Evolutionary conservation across 2,113 vertebrate genomes (phyloP), one percentile per base, ranked within the genome.

Genomic region (Ciconia maguari): DNA sequence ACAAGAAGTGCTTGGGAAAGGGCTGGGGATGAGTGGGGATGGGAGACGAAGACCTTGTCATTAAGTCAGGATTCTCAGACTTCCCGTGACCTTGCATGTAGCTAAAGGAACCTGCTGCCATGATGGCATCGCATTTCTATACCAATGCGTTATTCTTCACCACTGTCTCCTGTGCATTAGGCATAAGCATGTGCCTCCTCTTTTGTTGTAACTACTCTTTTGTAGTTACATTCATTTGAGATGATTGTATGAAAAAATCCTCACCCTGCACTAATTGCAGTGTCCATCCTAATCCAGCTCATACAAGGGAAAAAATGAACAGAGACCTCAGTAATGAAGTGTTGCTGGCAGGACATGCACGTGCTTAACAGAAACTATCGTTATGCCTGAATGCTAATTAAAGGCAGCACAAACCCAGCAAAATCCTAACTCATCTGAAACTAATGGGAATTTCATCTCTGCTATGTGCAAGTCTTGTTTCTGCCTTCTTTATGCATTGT

Each of bases 361-460:
- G 3, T 0, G 6, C 34, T 90, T 69, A 71, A 41, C 71, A 41
- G 74, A 72, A 94, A 89, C 32, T 19, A 21, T 74, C 15, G 2
- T 89, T 84, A 64, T 57, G 57, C 74, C 77, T 54, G 61, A 76
- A 65, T 87, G 83, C 34, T 82, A 72, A 94, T 76, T 93, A 79
- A 82, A 93, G 62, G 64, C 84, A 89, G 62, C 87, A 93, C 61
- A 87, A 95, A 87, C 62, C 83, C 74, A 72, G 52, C 2, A 13
- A 94, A 93, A 84, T 57, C 72, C n/a, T 17, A 79, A 58, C 41
- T 89, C 58, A 46, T 82, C 60, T 90, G 74, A 70, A 93, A 89
- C 77, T 58, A 92, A 90, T 36, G 27, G 51, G 71, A 76, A 51
- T 92, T 86, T 94, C 51, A 90, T 70, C 80, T 96, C 54, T 41